Evolutionary conservation across 2,888 invertebrate genomes (phyloP).

Genomic region (Hipparchia sbordonii): DNA sequence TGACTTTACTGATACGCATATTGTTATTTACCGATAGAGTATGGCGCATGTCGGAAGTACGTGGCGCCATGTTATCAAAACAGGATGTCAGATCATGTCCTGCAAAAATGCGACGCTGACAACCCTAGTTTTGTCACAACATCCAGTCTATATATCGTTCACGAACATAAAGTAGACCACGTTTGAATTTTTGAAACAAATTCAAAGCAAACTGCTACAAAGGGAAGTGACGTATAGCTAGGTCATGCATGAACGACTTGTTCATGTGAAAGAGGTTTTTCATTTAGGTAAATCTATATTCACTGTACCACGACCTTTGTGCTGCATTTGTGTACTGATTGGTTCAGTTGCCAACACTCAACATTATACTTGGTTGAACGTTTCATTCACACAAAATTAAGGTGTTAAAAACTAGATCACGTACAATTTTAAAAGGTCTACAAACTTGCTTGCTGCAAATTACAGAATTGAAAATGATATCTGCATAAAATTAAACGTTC

Average conservation of each 20-base stretch:
- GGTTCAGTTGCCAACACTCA: background rate
- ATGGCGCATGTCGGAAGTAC: background rate
- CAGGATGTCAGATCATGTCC: conserved; percentile 3
- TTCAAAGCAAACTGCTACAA: conserved; percentile 48
- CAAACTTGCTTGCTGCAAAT: no score
- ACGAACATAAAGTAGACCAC: conserved; percentile 35
- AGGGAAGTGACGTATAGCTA: conserved; percentile 46
- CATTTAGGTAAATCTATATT: conserved; percentile 44
- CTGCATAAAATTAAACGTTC: background rate
- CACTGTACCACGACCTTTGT: conserved; percentile 14
- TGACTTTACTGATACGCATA: background rate
- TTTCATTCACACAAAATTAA: background rate
- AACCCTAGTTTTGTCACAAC: conserved; percentile 20
- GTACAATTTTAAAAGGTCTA: no score
- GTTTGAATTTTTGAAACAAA: conserved; percentile 47
- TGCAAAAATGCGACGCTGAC: background rate
- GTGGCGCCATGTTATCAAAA: background rate
- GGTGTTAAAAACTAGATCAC: no score
- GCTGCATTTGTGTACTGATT: conserved; percentile 3
- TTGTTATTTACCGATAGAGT: background rate
- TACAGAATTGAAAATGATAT: background rate
- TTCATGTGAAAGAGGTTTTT: conserved; percentile 52
- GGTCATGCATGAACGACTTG: conserved; percentile 57
- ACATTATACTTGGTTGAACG: background rate
- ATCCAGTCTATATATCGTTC: conserved; percentile 23